A percentile compares a stretch with the other conserved stretches of the same genome.
Evolutionary conservation across 2,888 invertebrate genomes (phyloP).

Genomic region (Cephus sareptanus): DNA sequence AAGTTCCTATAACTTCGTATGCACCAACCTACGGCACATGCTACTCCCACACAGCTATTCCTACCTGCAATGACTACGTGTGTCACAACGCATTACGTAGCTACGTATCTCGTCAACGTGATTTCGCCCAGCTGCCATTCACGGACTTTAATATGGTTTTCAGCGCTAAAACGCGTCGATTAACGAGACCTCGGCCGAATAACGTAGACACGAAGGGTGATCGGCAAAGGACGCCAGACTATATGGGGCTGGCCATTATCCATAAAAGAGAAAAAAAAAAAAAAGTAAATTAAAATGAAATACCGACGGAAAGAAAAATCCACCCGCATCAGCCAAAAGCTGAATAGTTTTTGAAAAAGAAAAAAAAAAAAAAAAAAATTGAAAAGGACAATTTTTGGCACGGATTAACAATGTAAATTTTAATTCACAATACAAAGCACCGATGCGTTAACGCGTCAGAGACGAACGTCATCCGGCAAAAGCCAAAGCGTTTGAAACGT

Average conservation of each 20-base stretch:
- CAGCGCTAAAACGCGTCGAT: constrained; percentile 44
- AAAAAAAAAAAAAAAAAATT: neutral
- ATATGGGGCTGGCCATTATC: neutral
- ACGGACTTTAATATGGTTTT: constrained; percentile 48
- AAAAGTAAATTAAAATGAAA: neutral
- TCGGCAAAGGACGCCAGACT: neutral
- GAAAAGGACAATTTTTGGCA: neutral
- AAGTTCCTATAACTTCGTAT: neutral
- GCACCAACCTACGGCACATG: neutral
- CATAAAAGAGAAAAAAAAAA: neutral
- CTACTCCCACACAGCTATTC: neutral
- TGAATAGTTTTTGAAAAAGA: neutral
- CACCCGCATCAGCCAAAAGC: neutral
- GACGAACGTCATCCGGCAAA: neutral
- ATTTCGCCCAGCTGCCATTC: constrained; percentile 42
- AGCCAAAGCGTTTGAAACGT: neutral
- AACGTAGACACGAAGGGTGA: constrained; percentile 5
- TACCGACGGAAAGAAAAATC: neutral
- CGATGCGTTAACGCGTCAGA: neutral
- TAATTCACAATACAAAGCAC: neutral
- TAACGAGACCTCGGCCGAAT: constrained; percentile 40
- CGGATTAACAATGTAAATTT: neutral
- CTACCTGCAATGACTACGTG: neutral
- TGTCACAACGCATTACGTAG: constrained; percentile 29
- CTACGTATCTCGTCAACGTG: constrained; percentile 34